A percentile compares a stretch with the other conserved stretches of the same genome.
These are phyloP conservation scores for Hypsibius dujardini DNA, from an alignment of 1,140 invertebrate species.

Conservation along the genomic window DNA sequence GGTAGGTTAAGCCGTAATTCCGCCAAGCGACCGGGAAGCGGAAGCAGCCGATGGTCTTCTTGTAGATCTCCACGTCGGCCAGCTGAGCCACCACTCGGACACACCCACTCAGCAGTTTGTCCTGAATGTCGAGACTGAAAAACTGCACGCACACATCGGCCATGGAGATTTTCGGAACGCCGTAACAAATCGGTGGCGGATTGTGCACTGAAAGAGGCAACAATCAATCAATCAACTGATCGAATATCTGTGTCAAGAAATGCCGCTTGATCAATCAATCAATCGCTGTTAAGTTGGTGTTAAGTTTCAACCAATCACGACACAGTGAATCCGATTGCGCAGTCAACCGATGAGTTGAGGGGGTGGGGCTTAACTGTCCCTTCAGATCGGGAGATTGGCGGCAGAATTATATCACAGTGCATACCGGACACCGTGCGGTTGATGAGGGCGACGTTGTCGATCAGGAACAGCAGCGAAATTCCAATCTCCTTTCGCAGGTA, in stretches of 20 bases:
- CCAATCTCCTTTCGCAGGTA: not conserved
- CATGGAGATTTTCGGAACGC: not conserved
- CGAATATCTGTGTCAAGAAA: no score
- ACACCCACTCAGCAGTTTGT: not conserved
- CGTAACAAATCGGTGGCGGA: not conserved
- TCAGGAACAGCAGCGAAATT: not conserved
- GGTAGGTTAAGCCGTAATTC: no score
- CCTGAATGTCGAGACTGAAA: not conserved
- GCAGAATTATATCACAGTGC: not conserved
- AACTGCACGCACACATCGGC: conserved; percentile 1
- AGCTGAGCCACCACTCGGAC: not conserved
- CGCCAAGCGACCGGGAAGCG: not conserved
- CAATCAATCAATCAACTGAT: no score
- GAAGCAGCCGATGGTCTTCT: not conserved
- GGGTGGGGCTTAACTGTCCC: no score
- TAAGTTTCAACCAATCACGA: no score
- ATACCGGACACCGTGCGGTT: conserved; percentile 1
- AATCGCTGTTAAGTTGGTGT: no score
- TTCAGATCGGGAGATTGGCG: no score
- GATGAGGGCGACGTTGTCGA: not conserved
- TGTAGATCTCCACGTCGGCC: not conserved
- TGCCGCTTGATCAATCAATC: no score
- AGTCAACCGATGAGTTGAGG: no score
- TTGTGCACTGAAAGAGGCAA: conserved; percentile 3
- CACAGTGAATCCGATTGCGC: no score